Evolutionary conservation across 2,888 invertebrate genomes (phyloP).

Genomic region (Scaptomyza polygonia): DNA sequence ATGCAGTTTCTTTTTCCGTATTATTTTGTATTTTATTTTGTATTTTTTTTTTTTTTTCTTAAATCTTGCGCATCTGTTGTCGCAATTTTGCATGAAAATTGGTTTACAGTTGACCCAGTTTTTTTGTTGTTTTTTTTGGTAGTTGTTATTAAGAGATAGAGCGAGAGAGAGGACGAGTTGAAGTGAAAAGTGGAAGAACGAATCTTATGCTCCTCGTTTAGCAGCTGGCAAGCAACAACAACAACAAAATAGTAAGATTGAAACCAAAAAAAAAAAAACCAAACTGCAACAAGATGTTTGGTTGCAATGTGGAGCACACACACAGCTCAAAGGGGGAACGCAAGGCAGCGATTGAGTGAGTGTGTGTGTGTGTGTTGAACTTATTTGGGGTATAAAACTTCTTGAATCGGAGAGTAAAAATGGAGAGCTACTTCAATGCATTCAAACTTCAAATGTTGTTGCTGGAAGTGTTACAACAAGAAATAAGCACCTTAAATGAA

Average conservation of each 20-base stretch:
- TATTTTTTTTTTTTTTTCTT: slow-evolving; percentile 31
- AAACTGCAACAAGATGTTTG: slow-evolving; percentile 55
- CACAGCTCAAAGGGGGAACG: not conserved
- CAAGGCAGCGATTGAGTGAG: not conserved
- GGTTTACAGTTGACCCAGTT: slow-evolving; percentile 76
- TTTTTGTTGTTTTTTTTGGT: slow-evolving; percentile 39
- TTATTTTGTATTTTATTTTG: too few relatives aligned
- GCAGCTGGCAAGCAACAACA: slow-evolving; percentile 44
- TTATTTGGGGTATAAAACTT: slow-evolving; percentile 37
- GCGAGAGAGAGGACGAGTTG: slow-evolving; percentile 6
- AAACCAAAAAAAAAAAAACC: slow-evolving; percentile 50
- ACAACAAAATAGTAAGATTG: slow-evolving; percentile 49
- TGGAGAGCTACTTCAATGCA: slow-evolving; percentile 34
- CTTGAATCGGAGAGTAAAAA: slow-evolving; percentile 43
- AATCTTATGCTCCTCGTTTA: slow-evolving; percentile 56
- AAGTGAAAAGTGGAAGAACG: slow-evolving; percentile 40
- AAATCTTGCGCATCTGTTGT: slow-evolving; percentile 71
- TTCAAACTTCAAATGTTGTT: not conserved
- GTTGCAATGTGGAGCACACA: slow-evolving; percentile 44
- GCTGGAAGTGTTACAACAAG: not conserved
- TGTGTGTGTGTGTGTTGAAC: slow-evolving; percentile 8
- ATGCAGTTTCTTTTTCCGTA: slow-evolving; percentile 61
- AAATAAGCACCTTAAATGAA: too few relatives aligned
- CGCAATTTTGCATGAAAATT: slow-evolving; percentile 76
- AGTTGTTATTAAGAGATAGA: slow-evolving; percentile 26